Conservation (phyloP, 2,113 vertebrate species). For the Panthera tigris region DNA sequence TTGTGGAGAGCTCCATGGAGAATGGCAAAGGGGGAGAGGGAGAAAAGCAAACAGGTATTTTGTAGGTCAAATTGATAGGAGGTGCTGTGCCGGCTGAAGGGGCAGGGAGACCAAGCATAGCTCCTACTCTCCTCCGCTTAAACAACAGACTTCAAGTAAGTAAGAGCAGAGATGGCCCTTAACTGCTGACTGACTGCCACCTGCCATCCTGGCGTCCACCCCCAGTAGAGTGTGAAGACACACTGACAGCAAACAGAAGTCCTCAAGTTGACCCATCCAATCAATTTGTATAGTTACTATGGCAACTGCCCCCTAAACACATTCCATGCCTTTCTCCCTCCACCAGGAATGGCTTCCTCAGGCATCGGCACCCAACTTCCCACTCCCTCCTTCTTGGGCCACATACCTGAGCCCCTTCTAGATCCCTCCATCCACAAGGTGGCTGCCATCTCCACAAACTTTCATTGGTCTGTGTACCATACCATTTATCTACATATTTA, state of each 20-base stretch:
- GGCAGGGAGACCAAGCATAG: accelerated
- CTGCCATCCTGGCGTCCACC: background rate
- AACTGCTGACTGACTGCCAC: background rate
- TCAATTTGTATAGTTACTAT: background rate
- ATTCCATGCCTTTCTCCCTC: background rate
- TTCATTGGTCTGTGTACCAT: background rate
- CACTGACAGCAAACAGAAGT: background rate
- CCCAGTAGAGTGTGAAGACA: background rate
- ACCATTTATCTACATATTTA: background rate
- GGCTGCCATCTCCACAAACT: background rate
- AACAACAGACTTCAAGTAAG: background rate
- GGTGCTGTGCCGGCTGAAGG: background rate
- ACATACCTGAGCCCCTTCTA: background rate
- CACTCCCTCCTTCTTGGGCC: accelerated
- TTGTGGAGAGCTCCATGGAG: background rate
- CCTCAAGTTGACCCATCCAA: background rate
- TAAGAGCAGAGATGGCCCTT: background rate
- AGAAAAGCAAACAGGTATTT: background rate
- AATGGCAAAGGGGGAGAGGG: background rate
- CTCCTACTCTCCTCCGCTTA: background rate
- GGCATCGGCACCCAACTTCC: accelerated
- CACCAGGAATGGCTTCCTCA: background rate
- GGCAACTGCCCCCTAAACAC: background rate
- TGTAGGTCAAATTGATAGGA: background rate
- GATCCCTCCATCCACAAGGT: accelerated